Base-by-base conservation (phyloP, 2,113 vertebrate species). In the Cheilinus undulatus region DNA sequence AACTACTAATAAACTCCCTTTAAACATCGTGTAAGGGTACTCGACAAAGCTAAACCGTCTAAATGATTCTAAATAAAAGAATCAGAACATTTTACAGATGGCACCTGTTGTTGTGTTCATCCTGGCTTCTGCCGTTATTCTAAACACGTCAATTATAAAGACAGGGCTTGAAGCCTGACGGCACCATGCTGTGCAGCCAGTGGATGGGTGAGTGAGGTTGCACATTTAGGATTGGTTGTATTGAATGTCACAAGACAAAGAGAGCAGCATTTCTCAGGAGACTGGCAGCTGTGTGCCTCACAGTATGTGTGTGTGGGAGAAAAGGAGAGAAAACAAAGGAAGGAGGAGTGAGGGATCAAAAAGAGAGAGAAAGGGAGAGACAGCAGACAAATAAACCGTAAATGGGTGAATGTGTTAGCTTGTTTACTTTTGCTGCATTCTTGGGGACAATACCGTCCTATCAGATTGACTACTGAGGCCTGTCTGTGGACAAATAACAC, bases 211-310 rank as follows among this genome's bases (percentile, higher is more conserved):
- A 48, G 59, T 43, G 26, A 70, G 46, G 42, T 20, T 57, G 51
- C 58, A 72, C 59, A 72, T 53, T 45, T 40, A 65, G 64, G 43
- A 76, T 49, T 34, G 64, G 52, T 56, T 77, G 62, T 49, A 76
- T 80, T 83, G 40, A 85, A 76, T 76, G 70, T 76, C 84, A 72
- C 51, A 59, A 82, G 63, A 75, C 72, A 78, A 59, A 82, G 62
- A 82, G 7, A 43, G 34, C 59, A 56, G 26, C 73, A 42, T 74
- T 80, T 68, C 69, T 64, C 64, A 64, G 64, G 56, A 80, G 46
- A 57, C 63, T 42, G 12, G 42, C 64, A 80, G 53, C 81, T 83
- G 54, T 73, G 51, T 68, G 52, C 59, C 56, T 40, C 10, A 7
- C 6, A 20, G 10, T 17, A 64, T 61, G 23, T 81, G 73, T 67